A percentile compares a stretch with the other conserved stretches of the same genome.
Conservation (phyloP, 1,140 invertebrate genomes). For the Solen grandis region DNA sequence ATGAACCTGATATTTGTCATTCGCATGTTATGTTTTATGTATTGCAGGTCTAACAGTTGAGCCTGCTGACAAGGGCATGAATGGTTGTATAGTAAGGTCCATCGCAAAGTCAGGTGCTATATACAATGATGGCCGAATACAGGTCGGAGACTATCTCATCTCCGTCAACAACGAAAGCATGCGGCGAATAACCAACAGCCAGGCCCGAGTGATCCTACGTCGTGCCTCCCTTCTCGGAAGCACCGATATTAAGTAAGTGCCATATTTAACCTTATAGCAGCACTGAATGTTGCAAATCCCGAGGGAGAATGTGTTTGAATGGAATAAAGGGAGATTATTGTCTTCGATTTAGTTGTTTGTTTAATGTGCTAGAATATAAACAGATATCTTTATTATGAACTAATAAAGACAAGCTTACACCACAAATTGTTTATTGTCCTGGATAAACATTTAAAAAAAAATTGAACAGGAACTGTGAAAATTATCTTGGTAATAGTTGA, state of each 20-base stretch:
- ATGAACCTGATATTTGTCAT: too few relatives aligned
- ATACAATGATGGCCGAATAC: constrained; percentile 84
- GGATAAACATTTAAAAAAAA: too few relatives aligned
- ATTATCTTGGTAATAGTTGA: too few relatives aligned
- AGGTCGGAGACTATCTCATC: constrained; percentile 82
- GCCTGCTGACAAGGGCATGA: constrained; percentile 84
- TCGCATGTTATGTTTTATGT: too few relatives aligned
- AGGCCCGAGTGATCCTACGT: constrained; percentile 85
- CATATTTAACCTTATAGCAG: constrained; percentile 84
- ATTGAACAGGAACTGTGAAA: too few relatives aligned
- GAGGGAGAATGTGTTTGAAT: too few relatives aligned
- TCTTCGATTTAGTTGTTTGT: too few relatives aligned
- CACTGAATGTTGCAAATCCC: constrained; percentile 82
- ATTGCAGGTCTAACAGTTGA: constrained; percentile 83
- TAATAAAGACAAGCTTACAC: too few relatives aligned
- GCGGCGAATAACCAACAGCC: constrained; percentile 84
- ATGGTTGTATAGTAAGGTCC: constrained; percentile 85
- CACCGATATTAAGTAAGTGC: constrained; percentile 82
- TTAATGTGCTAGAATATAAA: too few relatives aligned
- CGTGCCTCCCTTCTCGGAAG: constrained; percentile 83
- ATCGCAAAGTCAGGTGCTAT: constrained; percentile 83
- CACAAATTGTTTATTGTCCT: too few relatives aligned
- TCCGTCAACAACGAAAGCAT: constrained; percentile 86
- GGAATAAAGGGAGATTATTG: too few relatives aligned
- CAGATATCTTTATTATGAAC: too few relatives aligned